Base-by-base conservation (phyloP, 1,140 invertebrate species). In the Conus ventricosus region DNA sequence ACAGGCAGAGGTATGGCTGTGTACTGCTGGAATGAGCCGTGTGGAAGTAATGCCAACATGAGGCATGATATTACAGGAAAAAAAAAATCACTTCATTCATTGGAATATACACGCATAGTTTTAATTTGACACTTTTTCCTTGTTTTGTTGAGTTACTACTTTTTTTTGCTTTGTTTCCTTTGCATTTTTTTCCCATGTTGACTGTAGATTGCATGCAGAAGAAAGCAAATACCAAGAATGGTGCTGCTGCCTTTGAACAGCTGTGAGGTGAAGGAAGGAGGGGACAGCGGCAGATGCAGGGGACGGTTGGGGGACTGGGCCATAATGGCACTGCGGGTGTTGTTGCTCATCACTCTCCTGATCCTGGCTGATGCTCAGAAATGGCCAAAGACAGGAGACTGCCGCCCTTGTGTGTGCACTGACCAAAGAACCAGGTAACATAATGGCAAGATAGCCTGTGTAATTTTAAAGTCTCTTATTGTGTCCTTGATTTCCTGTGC, bases 381-480 rank as follows among this genome's bases (percentile, higher is more conserved):
- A 27, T 87, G 85, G 85, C 85, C 85, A 55, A 75, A 55, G 39
- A 78, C n/a, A 57, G 85, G 85, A 20, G 54, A 87, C 85, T 87
- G 85, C 20, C 85, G 57, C 6, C 85, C 85, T 23, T 87, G 85
- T n/a, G 17, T 25, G 75, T 87, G 85, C 85, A 78, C 53, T 78
- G 78, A 87, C 85, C 57, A 78, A 55, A 25, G 20, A 25, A 78
- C 85, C 85, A 87, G 71, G 85, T 87, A 67, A 78, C 3, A 75
- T 75, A 39, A 39, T 39, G 39, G 39, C 39, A 39, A 39, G 39
- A 39, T 39, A 39, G 39, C 25, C 15, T 85, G 11, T 63, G 57
- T 39, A 51, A 39, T 39, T 39, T 39, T 39, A 39, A 39, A 39
- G 39, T 39, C 39, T 39, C 10, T 51, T 83, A 53, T n/a, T 39